A percentile compares a stretch with the other conserved stretches of the same genome.
These are phyloP conservation scores for Tipula helvola DNA, from an alignment of 2,888 invertebrate genomes.

Conservation along the genomic window DNA sequence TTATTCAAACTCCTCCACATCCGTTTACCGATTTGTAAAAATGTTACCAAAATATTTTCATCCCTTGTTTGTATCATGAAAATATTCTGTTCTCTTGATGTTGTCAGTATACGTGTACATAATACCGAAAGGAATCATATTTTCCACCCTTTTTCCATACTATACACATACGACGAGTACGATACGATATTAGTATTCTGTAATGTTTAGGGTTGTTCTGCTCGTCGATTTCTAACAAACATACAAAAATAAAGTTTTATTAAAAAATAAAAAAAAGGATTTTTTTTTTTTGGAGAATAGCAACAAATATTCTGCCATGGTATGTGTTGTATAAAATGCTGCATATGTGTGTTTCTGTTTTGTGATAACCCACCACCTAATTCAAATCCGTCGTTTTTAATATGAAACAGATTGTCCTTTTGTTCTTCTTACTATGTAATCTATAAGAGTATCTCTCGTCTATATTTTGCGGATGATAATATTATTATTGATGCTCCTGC, in stretches of 20 bases:
- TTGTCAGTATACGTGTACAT: background rate
- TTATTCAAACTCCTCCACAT: background rate
- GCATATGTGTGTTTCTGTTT: background rate
- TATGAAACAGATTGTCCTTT: conserved; percentile 4
- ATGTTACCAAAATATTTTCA: background rate
- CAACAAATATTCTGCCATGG: background rate
- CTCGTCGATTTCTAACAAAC: background rate
- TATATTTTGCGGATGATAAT: background rate
- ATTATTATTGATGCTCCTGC: background rate
- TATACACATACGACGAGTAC: background rate
- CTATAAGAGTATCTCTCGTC: background rate
- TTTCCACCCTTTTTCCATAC: background rate
- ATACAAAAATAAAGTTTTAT: background rate
- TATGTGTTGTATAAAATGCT: background rate
- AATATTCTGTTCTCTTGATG: too few species aligned
- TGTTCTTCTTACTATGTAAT: background rate
- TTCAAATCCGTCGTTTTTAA: background rate
- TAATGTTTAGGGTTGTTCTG: background rate
- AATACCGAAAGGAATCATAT: background rate
- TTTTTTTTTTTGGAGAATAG: background rate
- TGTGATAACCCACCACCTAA: background rate
- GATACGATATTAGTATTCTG: background rate
- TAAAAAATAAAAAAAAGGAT: background rate
- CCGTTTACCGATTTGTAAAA: background rate
- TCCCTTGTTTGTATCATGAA: background rate